These are phyloP conservation scores for Acrossocheilus wenchowensis DNA, from an alignment of 2,797 vertebrate species.

Conservation along the genomic window DNA sequence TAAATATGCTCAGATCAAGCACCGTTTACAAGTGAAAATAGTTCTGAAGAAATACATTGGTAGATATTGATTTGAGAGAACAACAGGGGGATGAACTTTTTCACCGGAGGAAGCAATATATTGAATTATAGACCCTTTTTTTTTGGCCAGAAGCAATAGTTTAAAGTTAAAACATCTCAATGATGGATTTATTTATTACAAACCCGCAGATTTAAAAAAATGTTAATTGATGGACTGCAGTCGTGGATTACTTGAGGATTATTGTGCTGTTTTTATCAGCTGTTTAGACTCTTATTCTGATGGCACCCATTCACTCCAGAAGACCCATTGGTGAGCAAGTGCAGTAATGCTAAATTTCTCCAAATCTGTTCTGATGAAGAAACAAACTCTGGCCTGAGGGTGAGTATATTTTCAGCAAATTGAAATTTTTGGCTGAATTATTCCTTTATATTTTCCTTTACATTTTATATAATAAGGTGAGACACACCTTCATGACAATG, in stretches of 20 bases:
- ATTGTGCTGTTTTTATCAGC: background rate
- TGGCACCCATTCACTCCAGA: background rate
- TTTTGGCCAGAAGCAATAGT: background rate
- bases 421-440: background rate
- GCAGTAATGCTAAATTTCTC: background rate
- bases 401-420: background rate
- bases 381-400: background rate
- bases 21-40: background rate
- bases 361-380: background rate
- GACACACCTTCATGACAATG: conserved; percentile 93
- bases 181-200: background rate
- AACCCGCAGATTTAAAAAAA: background rate
- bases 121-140: background rate
- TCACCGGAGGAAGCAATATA: background rate
- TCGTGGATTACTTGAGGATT: background rate
- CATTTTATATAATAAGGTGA: background rate
- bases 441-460: background rate
- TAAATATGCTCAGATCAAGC: background rate
- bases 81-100: background rate
- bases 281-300: background rate
- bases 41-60: background rate
- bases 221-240: background rate
- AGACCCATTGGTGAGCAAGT: background rate
- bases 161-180: background rate
- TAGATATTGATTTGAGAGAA: background rate